Evolutionary conservation across 2,888 invertebrate genomes (phyloP).

Genomic region (Rotaria sp.): DNA sequence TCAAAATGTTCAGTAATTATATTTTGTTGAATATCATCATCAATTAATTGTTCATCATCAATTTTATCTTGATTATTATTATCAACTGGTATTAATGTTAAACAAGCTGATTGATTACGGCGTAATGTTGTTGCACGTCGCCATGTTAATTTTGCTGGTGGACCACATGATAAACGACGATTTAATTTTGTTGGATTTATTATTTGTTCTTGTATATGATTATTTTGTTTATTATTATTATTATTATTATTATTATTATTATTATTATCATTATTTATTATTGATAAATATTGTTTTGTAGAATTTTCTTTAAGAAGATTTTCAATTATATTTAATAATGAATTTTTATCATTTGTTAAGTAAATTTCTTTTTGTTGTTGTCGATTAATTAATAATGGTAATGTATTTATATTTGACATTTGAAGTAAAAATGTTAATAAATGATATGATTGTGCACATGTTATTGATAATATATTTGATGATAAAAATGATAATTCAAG

Average conservation of each 20-base stretch:
- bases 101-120: background rate
- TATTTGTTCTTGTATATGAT: background rate
- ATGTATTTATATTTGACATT: background rate
- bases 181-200: background rate
- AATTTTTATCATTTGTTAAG: background rate
- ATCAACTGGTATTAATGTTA: background rate
- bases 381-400: constrained; percentile 3
- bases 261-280: background rate
- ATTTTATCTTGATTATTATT: background rate
- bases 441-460: background rate
- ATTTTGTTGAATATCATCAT: background rate
- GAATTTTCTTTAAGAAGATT: background rate
- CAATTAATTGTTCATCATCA: background rate
- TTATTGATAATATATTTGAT: background rate
- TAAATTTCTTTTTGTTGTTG: background rate
- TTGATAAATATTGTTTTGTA: background rate
- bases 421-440: constrained; percentile 8
- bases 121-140: background rate
- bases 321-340: background rate
- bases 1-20: background rate
- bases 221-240: background rate
- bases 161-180: constrained; percentile 4
- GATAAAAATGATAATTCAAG: constrained; percentile 21
- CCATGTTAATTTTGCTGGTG: background rate
- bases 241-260: background rate